Evolutionary conservation across 2,113 vertebrate genomes (phyloP), one percentile per base, ranked within the genome.

Genomic region (Asarcornis scutulata): DNA sequence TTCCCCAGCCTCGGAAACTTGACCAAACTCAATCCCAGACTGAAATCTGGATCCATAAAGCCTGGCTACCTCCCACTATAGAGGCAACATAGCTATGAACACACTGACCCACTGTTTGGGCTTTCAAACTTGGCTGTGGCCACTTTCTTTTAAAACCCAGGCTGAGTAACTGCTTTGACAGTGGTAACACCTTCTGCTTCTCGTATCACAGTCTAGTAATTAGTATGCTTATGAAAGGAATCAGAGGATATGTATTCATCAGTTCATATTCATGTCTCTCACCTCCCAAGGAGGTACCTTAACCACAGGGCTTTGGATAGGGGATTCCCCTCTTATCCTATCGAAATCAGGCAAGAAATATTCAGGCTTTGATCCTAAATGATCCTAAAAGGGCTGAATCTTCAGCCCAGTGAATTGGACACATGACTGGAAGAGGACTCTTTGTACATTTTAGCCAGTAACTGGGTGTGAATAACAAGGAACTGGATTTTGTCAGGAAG

Each of bases 401-500:
- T 89, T 94, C 80, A 83, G 68, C 64, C 55, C 53, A n/a, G 56
- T 60, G 86, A 92, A 78, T 52, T 77, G 76, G 80, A 88, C 40
- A 55, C 55, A 16, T 3, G 62, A 46, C 69, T 87, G 62, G 63
- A 95, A 86, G 69, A 95, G 42, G 64, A 88, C 34, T 95, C 46
- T 68, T 95, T 34, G 2, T 82, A 72, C 64, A 77, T 92, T 92
- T 95, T 73, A 84, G 79, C 92, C 75, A 86, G 79, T 88, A 83
- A 80, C 75, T 84, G 72, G 63, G 36, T 79, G 83, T 75, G 91
- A 80, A 92, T 88, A 93, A 86, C 76, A 84, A 56, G 88, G 84
- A 89, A 89, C 92, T 89, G 83, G 93, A 96, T 84, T 81, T 84
- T 82, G 83, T 88, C 77, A 89, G 89, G 74, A 95, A 95, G 38